Conservation (phyloP, 2,113 vertebrate genomes). For the Acrocephalus arundinaceus region DNA sequence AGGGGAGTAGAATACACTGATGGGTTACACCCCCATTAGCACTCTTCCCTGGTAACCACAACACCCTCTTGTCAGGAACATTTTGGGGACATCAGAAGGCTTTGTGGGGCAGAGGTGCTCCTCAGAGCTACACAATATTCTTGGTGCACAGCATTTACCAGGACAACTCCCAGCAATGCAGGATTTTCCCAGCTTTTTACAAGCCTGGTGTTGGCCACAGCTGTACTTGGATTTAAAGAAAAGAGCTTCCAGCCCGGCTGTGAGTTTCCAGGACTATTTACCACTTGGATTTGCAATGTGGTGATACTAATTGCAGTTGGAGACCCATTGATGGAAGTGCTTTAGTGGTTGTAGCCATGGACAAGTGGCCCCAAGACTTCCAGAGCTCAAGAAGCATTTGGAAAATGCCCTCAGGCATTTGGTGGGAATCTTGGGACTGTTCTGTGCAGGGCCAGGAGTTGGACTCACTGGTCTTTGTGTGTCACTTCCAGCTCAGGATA, state of each 20-base stretch:
- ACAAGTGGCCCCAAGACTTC: neutral
- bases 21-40: neutral
- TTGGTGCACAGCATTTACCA: rapidly evolving
- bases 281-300: neutral
- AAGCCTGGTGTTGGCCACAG: neutral
- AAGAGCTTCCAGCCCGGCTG: neutral
- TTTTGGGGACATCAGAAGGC: neutral
- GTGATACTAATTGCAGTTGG: neutral
- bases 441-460: neutral
- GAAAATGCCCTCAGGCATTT: neutral
- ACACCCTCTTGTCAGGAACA: neutral
- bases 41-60: neutral
- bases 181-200: neutral
- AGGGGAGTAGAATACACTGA: neutral
- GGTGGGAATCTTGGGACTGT: neutral
- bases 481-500: neutral
- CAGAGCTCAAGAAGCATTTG: neutral
- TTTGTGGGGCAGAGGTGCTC: neutral
- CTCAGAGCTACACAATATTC: neutral
- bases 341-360: neutral
- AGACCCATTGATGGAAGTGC: neutral
- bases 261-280: neutral
- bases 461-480: neutral
- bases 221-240: neutral
- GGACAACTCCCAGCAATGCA: neutral